These are phyloP conservation scores for Blastobasis adustella DNA, from an alignment of 2,888 invertebrate genomes.

Conservation along the genomic window DNA sequence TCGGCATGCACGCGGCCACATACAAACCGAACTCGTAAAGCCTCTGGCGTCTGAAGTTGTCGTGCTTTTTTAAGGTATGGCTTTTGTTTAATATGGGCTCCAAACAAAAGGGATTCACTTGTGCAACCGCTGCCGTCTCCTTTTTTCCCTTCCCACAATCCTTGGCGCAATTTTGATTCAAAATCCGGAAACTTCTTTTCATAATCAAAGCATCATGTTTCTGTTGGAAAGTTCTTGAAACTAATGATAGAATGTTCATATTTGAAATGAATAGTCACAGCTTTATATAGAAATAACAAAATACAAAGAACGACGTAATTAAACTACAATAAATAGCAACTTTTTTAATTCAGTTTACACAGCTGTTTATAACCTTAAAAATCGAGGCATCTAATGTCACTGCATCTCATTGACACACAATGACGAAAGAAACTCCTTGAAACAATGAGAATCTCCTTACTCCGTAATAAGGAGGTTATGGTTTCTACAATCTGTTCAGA, in stretches of 20 bases:
- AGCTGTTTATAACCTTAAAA: no score
- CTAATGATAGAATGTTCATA: slow-evolving; percentile 16
- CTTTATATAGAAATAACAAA: not conserved
- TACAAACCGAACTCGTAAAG: slow-evolving; percentile 61
- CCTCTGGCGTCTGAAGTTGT: slow-evolving; percentile 42
- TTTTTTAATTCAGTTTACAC: no score
- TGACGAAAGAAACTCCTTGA: no score
- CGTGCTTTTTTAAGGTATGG: slow-evolving; percentile 44
- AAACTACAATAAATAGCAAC: no score
- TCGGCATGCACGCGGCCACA: slow-evolving; percentile 56
- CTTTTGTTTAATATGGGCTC: slow-evolving; percentile 35
- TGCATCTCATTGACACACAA: no score
- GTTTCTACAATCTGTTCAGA: no score
- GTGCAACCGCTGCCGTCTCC: slow-evolving; percentile 13
- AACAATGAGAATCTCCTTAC: no score
- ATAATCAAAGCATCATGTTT: slow-evolving; percentile 3
- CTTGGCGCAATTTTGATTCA: no score
- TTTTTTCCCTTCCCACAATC: not conserved
- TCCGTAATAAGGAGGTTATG: no score
- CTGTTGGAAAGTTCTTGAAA: slow-evolving; percentile 13
- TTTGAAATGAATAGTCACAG: slow-evolving; percentile 9
- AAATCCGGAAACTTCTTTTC: slow-evolving; percentile 16
- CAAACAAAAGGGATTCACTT: slow-evolving; percentile 33
- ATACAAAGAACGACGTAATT: no score
- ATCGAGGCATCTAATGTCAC: no score